Base-by-base conservation (phyloP, 2,888 invertebrate species). In the Tanytarsus gracilentus region DNA sequence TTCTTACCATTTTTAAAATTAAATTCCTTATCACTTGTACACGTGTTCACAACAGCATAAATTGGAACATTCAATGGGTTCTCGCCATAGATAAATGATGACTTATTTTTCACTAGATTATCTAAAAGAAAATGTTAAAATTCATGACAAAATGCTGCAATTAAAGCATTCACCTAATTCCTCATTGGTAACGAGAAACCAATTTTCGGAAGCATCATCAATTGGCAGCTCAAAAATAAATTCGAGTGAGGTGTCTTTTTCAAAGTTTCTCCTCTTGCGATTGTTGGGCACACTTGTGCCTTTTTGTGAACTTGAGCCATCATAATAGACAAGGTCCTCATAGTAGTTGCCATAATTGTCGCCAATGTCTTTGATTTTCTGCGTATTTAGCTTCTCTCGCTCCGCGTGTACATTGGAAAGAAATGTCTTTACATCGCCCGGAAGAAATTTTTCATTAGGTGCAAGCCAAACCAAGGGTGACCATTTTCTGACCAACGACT, bases 391-490 rank as follows among this genome's bases (percentile, higher is more conserved):
- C 26, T 60, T 60, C 9, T 60, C 60, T n/a, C 60, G 49, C 26
- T 60, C 72, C 4, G 72, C 72, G 65, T 74, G 73, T 4, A 82
- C 79, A 68, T 83, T 75, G 62, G 76, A 71, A 55, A 84, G 70
- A 69, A 83, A 84, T 63, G 80, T 78, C 50, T 79, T 77, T 2
- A 82, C 82, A 59, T 77, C 78, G 60, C 78, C 71, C 0, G 84
- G 84, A 71, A 81, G 73, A 68, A 79, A 84, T 68, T 76, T 75
- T 71, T 84, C 84, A 61, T 78, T 78, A 1, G 82, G 82, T 55
- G 82, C 80, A 53, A 84, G 71, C 81, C 82, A 83, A 23, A 84
- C 77, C 50, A 83, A 65, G 4, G 84, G 84, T 1, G 84, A 79
- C 83, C 83, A 84, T 69, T 77, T 74, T 62, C 70, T 75, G 48